Base-by-base conservation (phyloP, 2,888 invertebrate species). In the Trachelus iudaicus region DNA sequence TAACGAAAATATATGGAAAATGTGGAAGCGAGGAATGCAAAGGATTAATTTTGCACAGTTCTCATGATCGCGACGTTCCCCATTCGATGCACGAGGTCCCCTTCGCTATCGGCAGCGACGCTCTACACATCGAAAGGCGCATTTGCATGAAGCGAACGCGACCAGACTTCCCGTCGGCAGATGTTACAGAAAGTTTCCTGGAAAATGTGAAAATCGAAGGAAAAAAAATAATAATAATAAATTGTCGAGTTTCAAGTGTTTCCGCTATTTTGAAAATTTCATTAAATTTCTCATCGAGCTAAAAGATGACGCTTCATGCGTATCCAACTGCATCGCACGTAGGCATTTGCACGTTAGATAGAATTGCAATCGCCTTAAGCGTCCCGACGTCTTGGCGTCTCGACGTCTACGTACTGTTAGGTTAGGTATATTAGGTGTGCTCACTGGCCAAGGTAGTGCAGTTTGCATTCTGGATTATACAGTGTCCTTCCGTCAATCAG, bases 401-500 rank as follows among this genome's bases (percentile, higher is more conserved):
- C 40, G 40, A 40, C 40, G 33, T 75, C 40, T 75, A 31, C 75
- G 75, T 75, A 75, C 33, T 40, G 40, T 56, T 56, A 37, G 56
- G 56, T 3, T 23, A 37, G 34, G 76, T 30, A 35, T 34, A 69
- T 76, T 71, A 33, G 69, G 73, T 76, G 73, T 76, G 76, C 76
- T 76, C 76, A 69, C 34, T 35, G 68, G 34, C 13, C 69, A 35
- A 69, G 71, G 30, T 11, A 37, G 34, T 35, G 37, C 71, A 71
- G 71, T 40, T 71, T 69, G 76, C 73, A 71, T 34, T 11, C 34
- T 71, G 73, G 37, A 71, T 76, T 71, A 71, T 71, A 69, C 40
- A 40, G 76, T 76, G 77, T 77, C 69, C 71, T 37, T 75, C 33
- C 75, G 74, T 75, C 75, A 31, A 75, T 23, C 69, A 75, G 33